phyloP scores from a whole-genome alignment of 1,140 invertebrate genomes.

The Drosophila novamexicana region DNA sequence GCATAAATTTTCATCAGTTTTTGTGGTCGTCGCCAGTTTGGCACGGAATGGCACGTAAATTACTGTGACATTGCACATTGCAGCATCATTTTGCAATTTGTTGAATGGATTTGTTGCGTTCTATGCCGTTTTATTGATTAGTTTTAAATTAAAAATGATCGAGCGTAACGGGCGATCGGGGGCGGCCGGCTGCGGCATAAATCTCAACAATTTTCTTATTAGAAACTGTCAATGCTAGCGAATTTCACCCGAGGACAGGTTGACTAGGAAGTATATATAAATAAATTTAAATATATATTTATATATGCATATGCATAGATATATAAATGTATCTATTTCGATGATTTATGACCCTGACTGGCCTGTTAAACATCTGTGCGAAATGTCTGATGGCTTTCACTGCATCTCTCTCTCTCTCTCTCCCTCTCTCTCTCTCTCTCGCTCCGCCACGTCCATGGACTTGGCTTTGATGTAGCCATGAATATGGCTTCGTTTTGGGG shows the following conservation, averaged over 20 bases:
- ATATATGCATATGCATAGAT: conserved; percentile 9
- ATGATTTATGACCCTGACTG: conserved; percentile 77
- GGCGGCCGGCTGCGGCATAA: conserved; percentile 47
- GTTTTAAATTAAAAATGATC: conserved; percentile 72
- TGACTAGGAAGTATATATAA: conserved; percentile 44
- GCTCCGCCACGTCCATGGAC: conserved; percentile 42
- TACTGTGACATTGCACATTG: conserved; percentile 82
- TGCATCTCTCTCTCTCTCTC: conserved; percentile 16
- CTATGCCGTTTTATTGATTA: conserved; percentile 72
- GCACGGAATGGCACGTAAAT: conserved; percentile 68
- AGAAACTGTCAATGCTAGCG: conserved; percentile 76
- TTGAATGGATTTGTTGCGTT: conserved; percentile 27
- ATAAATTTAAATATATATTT: background rate
- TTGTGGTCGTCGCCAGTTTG: conserved; percentile 32
- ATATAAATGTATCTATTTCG: conserved; percentile 54
- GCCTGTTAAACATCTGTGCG: conserved; percentile 78
- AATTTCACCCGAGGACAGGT: conserved; percentile 65
- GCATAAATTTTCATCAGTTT: conserved; percentile 78
- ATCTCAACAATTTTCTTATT: conserved; percentile 74
- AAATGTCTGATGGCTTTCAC: conserved; percentile 74
- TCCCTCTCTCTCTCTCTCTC: conserved; percentile 11
- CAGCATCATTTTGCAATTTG: conserved; percentile 67
- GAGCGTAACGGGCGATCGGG: background rate
- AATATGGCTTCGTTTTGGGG: conserved; percentile 58
- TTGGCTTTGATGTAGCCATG: conserved; percentile 41